Evolutionary conservation across 1,140 invertebrate species (phyloP).

Genomic region (Euwallacea fornicatus): DNA sequence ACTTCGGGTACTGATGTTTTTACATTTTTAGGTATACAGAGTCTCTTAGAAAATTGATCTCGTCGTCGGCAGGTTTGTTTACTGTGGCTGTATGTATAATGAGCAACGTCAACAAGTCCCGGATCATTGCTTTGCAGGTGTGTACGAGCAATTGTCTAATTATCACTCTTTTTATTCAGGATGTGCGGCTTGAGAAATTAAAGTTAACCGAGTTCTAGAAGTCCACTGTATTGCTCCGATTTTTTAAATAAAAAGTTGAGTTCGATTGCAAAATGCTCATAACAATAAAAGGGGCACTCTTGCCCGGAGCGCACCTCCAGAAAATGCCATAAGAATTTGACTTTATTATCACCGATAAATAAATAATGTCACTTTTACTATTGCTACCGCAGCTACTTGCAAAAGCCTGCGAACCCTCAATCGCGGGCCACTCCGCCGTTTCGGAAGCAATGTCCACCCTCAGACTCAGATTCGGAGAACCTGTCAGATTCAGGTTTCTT

Average conservation of each 20-base stretch:
- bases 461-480: slow-evolving; percentile 85
- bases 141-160: slow-evolving; percentile 26
- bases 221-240: too few species aligned
- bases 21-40: slow-evolving; percentile 61
- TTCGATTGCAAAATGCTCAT: neutral
- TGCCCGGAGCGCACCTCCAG: too few species aligned
- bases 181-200: too few species aligned
- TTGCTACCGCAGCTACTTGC: slow-evolving; percentile 64
- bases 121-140: slow-evolving; percentile 83
- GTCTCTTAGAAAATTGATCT: slow-evolving; percentile 70
- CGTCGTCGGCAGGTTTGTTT: slow-evolving; percentile 80
- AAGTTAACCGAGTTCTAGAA: too few species aligned
- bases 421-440: slow-evolving; percentile 75
- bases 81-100: slow-evolving; percentile 85
- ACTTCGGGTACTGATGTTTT: slow-evolving; percentile 2
- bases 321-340: too few species aligned
- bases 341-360: too few species aligned
- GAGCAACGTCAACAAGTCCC: slow-evolving; percentile 80
- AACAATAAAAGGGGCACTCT: neutral
- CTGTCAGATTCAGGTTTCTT: slow-evolving; percentile 86
- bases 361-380: too few species aligned
- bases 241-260: too few species aligned
- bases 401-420: slow-evolving; percentile 71
- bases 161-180: neutral
- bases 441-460: slow-evolving; percentile 89